Evolutionary conservation across 35 echinoderm and acorn worm species (phyloP), one percentile per base, ranked within the genome.

Genomic region (Apostichopus japonicus): DNA sequence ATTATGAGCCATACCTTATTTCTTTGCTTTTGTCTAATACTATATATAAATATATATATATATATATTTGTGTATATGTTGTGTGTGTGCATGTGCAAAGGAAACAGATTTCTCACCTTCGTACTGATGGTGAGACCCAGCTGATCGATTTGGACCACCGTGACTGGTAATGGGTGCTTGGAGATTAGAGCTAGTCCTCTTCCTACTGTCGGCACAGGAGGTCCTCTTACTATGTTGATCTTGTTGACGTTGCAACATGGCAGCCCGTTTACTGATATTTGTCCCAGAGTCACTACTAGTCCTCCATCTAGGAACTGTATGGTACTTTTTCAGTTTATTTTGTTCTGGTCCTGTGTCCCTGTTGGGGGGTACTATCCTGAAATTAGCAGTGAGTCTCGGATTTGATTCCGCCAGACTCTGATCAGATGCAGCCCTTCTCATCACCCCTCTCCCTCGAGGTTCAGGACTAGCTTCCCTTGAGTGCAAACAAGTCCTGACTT

Each of bases 401-500:
- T 53, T 78, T 0, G 92, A 56, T 33, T 86, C 82, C 17, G 57
- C 11, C 7, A 84, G 53, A 77, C 84, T 77, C 55, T 90, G 59
- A 80, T 91, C 53, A 23, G 92, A 54, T 19, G 59, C 65, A 78
- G 65, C 24, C 27, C 81, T 27, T 25, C 79, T 88, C 55, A 57
- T 78, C 23, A 72, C 5, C 67, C 19, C 33, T 24, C 56, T n/a
- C 2, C 8, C 56, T 70, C 33, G 92, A 72, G 77, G 79, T 8
- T 83, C 94, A 23, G 75, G 77, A 6, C 5, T 88, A 5, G 90
- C 87, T 19, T 98, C 96, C 17, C 94, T 90, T 25, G 93, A 92
- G 84, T 99, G 23, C 56, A 99, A 92, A 80, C 97, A 99, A 24
- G 97, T 96, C 27, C 97, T 90, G 17, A 99, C 97, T 92, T 99